Percentiles rank a stretch among this genome's conserved stretches.
Evolutionary conservation across 2,888 invertebrate species (phyloP).

Genomic region (Drosophila suboccidentalis): DNA sequence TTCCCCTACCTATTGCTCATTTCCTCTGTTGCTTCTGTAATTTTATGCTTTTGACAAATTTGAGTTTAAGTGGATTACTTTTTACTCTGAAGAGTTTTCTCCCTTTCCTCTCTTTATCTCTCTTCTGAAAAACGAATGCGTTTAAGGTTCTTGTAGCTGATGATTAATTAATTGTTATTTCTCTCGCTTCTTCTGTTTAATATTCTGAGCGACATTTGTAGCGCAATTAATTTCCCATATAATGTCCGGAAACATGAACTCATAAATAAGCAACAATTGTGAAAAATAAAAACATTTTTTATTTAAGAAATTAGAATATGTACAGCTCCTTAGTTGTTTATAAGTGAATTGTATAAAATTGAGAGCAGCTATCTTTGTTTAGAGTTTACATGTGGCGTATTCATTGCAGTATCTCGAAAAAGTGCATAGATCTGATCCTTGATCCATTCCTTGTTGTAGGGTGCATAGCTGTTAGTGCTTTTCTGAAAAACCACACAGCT

Average conservation of each 20-base stretch:
- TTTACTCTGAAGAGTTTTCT: slow-evolving; percentile 49
- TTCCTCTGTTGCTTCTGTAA: slow-evolving; percentile 49
- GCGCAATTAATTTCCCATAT: slow-evolving; percentile 59
- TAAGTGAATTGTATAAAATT: background rate
- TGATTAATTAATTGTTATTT: slow-evolving; percentile 74
- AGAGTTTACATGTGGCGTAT: background rate
- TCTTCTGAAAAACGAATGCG: slow-evolving; percentile 19
- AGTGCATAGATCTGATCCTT: slow-evolving; percentile 98
- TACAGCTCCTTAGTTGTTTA: background rate
- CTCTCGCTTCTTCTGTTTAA: slow-evolving; percentile 30
- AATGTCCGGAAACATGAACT: slow-evolving; percentile 3
- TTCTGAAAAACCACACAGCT: slow-evolving; percentile 98
- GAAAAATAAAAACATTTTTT: slow-evolving; percentile 12
- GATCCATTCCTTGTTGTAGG: slow-evolving; percentile 99
- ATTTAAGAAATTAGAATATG: slow-evolving; percentile 1
- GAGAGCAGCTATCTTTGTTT: background rate
- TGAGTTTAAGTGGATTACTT: slow-evolving; percentile 80
- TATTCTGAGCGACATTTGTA: slow-evolving; percentile 32
- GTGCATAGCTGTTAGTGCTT: slow-evolving; percentile 96
- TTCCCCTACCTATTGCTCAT: background rate
- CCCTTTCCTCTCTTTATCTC: background rate
- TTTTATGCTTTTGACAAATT: slow-evolving; percentile 77
- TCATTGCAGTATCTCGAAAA: slow-evolving; percentile 90
- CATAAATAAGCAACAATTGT: slow-evolving; percentile 37
- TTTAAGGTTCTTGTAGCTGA: slow-evolving; percentile 45